Evolutionary conservation across 2,888 invertebrate species (phyloP), one percentile per base, ranked within the genome.

Genomic region (Nemapogon koenigi): DNA sequence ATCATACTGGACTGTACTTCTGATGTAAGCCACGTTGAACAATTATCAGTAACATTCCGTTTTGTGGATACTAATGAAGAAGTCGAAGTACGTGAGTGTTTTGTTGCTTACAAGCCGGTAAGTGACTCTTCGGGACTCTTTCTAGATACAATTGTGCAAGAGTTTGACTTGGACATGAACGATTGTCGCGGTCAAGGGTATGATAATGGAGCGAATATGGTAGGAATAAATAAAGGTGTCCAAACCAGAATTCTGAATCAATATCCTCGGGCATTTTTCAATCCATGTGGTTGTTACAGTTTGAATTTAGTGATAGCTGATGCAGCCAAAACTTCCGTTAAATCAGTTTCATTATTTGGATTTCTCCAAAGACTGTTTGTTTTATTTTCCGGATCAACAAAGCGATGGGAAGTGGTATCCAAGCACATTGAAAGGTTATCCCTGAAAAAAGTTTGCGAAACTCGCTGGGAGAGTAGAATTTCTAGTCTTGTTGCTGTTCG

Each of bases 191-290:
- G 44, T 13, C 41, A 47, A 37, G 43, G 45, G 11, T 49, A 45
- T 29, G 44, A 46, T 40, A 49, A 49, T 40, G 48, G 45, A 4
- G 40, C 43, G 16, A 47, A 46, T 33, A 47, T 48, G 47, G 43
- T 43, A 33, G 44, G 44, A 26, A 25, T 38, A 25, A 38, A 41
- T 18, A 43, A 36, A 31, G 43, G 45, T 33, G 41, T 45, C 22
- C 41, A 42, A 40, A 35, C 31, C 16, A 40, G 39, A 41, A 45
- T 41, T 41, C 41, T 43, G 29, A 38, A 45, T 35, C 37, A 39
- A 44, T 40, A 46, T 41, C 40, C 41, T 37, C 39, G 40, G 33
- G 46, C 44, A 28, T 40, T 42, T 35, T 43, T 45, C 16, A 35
- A 35, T 29, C 42, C 38, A 15, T 42, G 42, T 40, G 40, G 38